Evolutionary conservation across 2,888 invertebrate genomes (phyloP), one percentile per base, ranked within the genome.

Genomic region (Lithophane semibrunnea): DNA sequence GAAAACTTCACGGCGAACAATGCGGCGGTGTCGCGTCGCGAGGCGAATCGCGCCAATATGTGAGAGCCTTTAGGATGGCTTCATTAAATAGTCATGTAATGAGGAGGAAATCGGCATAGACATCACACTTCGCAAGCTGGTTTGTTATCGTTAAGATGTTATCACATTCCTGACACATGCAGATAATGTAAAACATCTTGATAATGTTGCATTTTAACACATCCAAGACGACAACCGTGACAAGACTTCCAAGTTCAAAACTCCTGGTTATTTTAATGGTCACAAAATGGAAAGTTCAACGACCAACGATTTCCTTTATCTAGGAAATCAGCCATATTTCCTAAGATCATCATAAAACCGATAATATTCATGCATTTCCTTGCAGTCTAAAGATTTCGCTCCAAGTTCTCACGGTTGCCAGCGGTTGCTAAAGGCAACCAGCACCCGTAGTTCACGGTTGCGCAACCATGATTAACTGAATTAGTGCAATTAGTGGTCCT

Each of bases 401-500:
- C 0, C 21, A 42, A 58, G 72, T 84, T 84, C 83, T 60, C 83
- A 82, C 85, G 76, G 67, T 77, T 79, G 56, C 80, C 29, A 16
- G 58, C 67, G 73, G 75, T 82, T 75, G 76, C 77, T 66, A 73
- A 49, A 84, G 74, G 66, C 44, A 47, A 69, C 65, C 73, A 64
- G 76, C 73, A 78, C 74, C 82, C 74, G 73, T 60, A 60, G 77
- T 73, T 75, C 37, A 64, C 29, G 74, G 77, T 86, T 86, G 73
- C 54, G 61, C 58, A 84, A 86, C 78, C 75, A 58, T 73, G 75
- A 61, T 86, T 78, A 80, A 71, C 75, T 56, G 49, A 79, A 73
- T 86, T 79, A 82, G 65, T 67, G 63, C 68, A 80, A 71, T 76
- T 75, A 82, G 73, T 75, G 77, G 77, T 82, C 79, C 82, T 77